phyloP scores from a whole-genome alignment of 2,888 invertebrate genomes.

The Linnaemya vulpina region DNA sequence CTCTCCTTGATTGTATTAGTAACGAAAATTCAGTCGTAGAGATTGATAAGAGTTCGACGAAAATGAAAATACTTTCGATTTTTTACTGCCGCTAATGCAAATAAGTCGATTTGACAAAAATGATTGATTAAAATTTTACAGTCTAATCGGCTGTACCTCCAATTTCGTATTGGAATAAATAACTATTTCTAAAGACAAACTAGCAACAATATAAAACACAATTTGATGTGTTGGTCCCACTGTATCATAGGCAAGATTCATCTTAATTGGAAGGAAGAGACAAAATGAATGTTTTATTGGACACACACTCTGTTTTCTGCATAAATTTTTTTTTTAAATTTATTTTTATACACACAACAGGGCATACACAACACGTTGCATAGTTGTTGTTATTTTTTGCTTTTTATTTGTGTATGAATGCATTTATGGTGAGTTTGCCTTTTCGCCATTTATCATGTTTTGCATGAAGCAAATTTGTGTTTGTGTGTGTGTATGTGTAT shows the following conservation, averaged over 20 bases:
- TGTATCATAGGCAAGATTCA: neutral
- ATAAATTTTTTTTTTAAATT: slow-evolving; percentile 1
- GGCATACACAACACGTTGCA: neutral
- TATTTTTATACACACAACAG: neutral
- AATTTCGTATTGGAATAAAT: no score
- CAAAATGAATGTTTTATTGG: slow-evolving; percentile 36
- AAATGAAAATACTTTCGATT: no score
- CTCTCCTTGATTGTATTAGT: no score
- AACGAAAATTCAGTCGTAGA: no score
- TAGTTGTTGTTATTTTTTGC: slow-evolving; percentile 14
- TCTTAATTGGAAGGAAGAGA: slow-evolving; percentile 40
- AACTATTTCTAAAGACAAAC: no score
- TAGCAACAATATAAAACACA: neutral
- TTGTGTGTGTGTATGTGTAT: neutral
- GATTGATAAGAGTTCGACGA: no score
- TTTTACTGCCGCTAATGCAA: no score
- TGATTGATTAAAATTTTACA: no score
- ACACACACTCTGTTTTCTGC: slow-evolving; percentile 1
- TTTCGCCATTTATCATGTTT: slow-evolving; percentile 52
- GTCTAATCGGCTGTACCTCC: no score
- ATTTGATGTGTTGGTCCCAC: neutral
- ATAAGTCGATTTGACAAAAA: no score
- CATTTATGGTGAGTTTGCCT: slow-evolving; percentile 30
- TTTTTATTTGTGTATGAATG: slow-evolving; percentile 9
- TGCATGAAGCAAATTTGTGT: neutral